Evolutionary conservation across 2,797 vertebrate genomes (phyloP).

Genomic region (Hippoglossus hippoglossus): DNA sequence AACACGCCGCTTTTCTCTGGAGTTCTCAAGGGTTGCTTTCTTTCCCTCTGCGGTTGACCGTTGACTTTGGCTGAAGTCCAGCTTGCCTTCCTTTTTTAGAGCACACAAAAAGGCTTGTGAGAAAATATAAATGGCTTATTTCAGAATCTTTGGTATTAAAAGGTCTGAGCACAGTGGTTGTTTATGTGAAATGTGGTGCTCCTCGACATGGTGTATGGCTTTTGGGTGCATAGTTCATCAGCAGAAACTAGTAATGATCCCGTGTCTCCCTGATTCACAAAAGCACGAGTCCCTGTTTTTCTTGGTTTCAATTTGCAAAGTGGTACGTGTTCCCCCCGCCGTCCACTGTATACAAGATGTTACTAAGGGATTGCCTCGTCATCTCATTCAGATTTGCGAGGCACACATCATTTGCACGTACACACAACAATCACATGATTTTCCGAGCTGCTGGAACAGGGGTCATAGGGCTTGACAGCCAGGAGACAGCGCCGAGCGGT

Average conservation of each 20-base stretch:
- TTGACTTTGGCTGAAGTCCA: slow-evolving; percentile 47
- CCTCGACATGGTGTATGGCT: neutral
- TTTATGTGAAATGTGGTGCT: neutral
- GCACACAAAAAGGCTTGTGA: slow-evolving; percentile 1
- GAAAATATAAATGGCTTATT: neutral
- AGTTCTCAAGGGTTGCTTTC: slow-evolving; percentile 40
- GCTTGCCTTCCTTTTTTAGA: slow-evolving; percentile 15
- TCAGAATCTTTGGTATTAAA: neutral
- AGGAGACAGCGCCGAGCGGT: slow-evolving; percentile 46
- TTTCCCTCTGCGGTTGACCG: slow-evolving; percentile 42
- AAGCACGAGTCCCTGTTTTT: neutral
- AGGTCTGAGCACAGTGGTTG: neutral
- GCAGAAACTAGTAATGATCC: neutral
- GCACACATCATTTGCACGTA: slow-evolving; percentile 19
- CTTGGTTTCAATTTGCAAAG: slow-evolving; percentile 2
- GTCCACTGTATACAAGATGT: slow-evolving; percentile 14
- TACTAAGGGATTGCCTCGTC: slow-evolving; percentile 22
- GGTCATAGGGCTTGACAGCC: slow-evolving; percentile 55
- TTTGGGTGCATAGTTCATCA: too few species aligned
- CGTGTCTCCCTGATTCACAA: neutral
- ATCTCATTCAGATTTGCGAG: slow-evolving; percentile 21
- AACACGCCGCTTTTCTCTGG: slow-evolving; percentile 50
- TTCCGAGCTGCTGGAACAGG: slow-evolving; percentile 16
- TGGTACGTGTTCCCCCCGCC: slow-evolving; percentile 17
- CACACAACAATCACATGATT: slow-evolving; percentile 40